Evolutionary conservation across 2,113 vertebrate genomes (phyloP).

Genomic region (Spheniscus mendiculus): DNA sequence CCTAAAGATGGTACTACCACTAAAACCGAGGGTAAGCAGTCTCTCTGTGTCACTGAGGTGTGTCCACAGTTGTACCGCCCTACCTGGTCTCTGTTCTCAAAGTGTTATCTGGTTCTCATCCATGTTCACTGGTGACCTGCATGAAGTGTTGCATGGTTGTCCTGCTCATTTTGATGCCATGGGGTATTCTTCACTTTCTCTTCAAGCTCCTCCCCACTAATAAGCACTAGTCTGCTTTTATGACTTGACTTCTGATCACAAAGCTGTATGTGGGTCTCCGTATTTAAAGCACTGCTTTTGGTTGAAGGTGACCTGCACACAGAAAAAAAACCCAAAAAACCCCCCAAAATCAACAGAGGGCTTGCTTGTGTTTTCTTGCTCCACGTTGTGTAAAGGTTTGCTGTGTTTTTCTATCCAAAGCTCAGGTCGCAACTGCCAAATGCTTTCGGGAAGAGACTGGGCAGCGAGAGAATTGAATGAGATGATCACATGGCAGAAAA

Average conservation of each 20-base stretch:
- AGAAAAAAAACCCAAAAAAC: not conserved
- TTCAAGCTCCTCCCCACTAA: not conserved
- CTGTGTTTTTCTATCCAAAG: conserved; percentile 55
- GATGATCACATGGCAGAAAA: conserved; percentile 66
- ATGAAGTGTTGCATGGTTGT: conserved; percentile 87
- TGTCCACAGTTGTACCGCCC: conserved; percentile 70
- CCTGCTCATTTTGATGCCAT: conserved; percentile 61
- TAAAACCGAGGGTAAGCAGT: conserved; percentile 96
- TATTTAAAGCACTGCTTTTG: not conserved
- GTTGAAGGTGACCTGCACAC: not conserved
- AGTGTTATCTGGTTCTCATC: conserved; percentile 74
- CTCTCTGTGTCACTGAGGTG: conserved; percentile 79
- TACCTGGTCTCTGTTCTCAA: conserved; percentile 69
- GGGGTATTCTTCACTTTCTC: conserved; percentile 27
- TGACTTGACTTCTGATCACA: conserved; percentile 8
- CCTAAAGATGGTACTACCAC: conserved; percentile 94
- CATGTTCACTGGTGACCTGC: conserved; percentile 80
- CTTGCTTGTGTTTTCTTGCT: conserved; percentile 18
- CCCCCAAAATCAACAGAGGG: not conserved
- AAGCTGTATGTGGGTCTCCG: not conserved
- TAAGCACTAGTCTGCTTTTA: not conserved
- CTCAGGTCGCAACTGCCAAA: conserved; percentile 37
- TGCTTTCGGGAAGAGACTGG: conserved; percentile 39
- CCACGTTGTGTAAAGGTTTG: not conserved
- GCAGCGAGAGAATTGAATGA: conserved; percentile 47